Evolutionary conservation across 2,888 invertebrate species (phyloP), one percentile per base, ranked within the genome.

Genomic region (Drosophila mayaguana): DNA sequence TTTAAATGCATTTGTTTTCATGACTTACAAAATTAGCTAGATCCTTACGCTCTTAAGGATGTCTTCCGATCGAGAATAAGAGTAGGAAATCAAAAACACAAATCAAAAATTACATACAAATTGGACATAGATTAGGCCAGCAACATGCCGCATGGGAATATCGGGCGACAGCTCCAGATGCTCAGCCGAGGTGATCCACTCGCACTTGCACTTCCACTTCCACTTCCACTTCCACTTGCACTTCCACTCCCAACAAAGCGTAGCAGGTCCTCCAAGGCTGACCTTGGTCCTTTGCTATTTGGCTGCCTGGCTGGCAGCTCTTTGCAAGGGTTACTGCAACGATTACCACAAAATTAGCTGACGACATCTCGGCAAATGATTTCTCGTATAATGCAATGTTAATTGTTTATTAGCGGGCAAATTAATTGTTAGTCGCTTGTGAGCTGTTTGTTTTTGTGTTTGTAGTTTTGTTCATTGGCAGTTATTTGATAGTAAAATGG

Each of bases 1-100:
- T 84, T 87, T 91, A 91, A 91, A 91, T 91, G 91, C 91, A 91
- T 87, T 88, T 90, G 84, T 91, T 88, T 80, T 89, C 88, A 90
- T 87, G 81, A 89, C 85, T 81, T 87, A 87, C 75, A 85, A 87
- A 86, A 86, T 75, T 79, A 77, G 65, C 67, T 83, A 65, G 55
- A 60, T 74, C 32, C 54, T 68, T 71, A 73, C 14, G 43, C 48
- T 40, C 53, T 63, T 68, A 54, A 68, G 78, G 77, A 74, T 74
- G 67, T 78, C 74, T 60, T 22, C 53, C 62, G 62, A 48, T 74
- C 60, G 42, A 64, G 57, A 69, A 65, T 73, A 72, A 61, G 6
- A 38, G 14, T n/a, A 66, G 64, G 8, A 77, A 69, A 62, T 66
- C 40, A 53, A 22, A 43, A 20, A n/a, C 9, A 12, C 3, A 48